Evolutionary conservation across 2,797 vertebrate species (phyloP).

Genomic region (Sebastes hopkinsi): DNA sequence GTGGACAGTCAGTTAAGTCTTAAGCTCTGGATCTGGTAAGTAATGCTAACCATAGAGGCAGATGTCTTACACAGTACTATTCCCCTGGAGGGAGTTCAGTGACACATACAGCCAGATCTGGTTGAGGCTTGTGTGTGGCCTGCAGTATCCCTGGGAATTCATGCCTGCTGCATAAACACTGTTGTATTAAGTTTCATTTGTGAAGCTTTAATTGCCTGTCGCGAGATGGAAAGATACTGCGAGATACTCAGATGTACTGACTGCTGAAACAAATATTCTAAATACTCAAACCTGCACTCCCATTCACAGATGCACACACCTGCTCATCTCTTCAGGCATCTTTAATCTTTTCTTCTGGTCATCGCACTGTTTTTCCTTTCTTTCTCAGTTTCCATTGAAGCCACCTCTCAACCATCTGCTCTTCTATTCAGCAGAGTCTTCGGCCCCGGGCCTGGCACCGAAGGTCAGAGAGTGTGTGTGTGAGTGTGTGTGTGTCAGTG

Average conservation of each 20-base stretch:
- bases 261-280: not conserved
- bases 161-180: conserved; percentile 14
- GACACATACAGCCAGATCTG: not conserved
- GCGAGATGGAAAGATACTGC: not conserved
- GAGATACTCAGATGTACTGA: not conserved
- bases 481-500: conserved; percentile 29
- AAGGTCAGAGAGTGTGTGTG: conserved; percentile 51
- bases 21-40: not conserved
- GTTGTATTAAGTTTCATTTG: conserved; percentile 22
- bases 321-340: conserved; percentile 5
- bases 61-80: conserved; percentile 9
- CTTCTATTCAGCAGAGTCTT: conserved; percentile 65
- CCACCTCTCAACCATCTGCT: conserved; percentile 79
- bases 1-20: not conserved
- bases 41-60: conserved; percentile 16
- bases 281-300: not conserved
- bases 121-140: conserved; percentile 16
- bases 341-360: conserved; percentile 42
- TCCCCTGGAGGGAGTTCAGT: conserved; percentile 4
- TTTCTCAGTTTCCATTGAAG: conserved; percentile 71
- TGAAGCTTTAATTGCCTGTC: not conserved
- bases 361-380: conserved; percentile 47
- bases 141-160: conserved; percentile 8
- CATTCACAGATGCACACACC: conserved; percentile 8
- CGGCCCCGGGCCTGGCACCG: conserved; percentile 54